These are phyloP conservation scores for Tauraco erythrolophus DNA, from an alignment of 2,113 vertebrate genomes.

Conservation along the genomic window DNA sequence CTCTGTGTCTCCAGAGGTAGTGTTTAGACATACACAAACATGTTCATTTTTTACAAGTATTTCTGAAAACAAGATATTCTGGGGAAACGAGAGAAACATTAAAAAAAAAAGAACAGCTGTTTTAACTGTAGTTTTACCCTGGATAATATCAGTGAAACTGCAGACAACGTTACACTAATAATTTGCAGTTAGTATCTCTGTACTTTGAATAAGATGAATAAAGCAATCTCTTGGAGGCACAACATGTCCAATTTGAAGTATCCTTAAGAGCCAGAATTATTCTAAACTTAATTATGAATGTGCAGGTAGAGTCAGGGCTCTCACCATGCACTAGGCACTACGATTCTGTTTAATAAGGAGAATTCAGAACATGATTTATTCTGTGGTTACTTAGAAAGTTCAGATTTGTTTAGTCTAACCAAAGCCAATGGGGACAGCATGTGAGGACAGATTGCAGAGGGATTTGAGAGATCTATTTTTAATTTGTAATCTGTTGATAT, in stretches of 20 bases:
- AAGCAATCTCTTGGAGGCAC: background rate
- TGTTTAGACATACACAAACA: conserved; percentile 19
- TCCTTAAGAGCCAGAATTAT: background rate
- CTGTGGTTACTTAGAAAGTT: background rate
- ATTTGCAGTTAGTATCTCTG: background rate
- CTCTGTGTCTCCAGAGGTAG: background rate
- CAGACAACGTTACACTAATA: background rate
- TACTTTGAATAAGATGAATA: background rate
- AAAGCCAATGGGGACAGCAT: background rate
- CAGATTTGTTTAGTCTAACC: background rate
- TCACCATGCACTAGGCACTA: background rate
- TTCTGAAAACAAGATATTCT: background rate
- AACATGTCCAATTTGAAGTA: background rate
- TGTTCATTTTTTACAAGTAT: background rate
- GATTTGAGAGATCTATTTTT: background rate
- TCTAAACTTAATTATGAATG: background rate
- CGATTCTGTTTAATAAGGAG: background rate
- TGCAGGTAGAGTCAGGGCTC: background rate
- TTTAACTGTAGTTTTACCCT: background rate
- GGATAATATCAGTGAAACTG: background rate
- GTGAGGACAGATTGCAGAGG: background rate
- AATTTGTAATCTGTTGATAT: background rate
- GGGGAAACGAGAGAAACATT: background rate
- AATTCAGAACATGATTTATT: background rate
- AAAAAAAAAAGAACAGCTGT: background rate